Evolutionary conservation across 2,888 invertebrate genomes (phyloP).

Genomic region (Galeopsomyia nigrocyanea): DNA sequence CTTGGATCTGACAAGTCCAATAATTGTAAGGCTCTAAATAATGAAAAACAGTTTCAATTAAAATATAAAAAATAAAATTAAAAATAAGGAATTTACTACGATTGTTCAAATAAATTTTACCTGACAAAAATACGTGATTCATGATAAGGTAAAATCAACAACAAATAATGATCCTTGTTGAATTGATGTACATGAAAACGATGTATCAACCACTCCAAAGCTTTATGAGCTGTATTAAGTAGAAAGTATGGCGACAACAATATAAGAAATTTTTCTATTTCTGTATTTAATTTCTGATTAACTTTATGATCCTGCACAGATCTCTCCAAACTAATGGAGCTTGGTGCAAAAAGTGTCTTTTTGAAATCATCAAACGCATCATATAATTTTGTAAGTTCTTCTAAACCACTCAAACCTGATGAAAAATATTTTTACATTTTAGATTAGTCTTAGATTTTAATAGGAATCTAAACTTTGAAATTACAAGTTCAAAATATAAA

Average conservation of each 20-base stretch:
- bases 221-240: constrained; percentile 87
- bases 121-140: constrained; percentile 90
- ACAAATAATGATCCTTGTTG: constrained; percentile 85
- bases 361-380: constrained; percentile 81
- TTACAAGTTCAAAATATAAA: constrained; percentile 10
- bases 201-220: constrained; percentile 95
- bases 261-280: constrained; percentile 84
- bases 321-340: constrained; percentile 85
- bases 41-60: constrained; percentile 13
- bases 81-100: constrained; percentile 11
- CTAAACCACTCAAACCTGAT: constrained; percentile 82
- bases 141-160: constrained; percentile 91
- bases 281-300: constrained; percentile 82
- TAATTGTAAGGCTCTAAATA: constrained; percentile 78
- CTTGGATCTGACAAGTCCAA: constrained; percentile 74
- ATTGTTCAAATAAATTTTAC: constrained; percentile 53
- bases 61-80: constrained; percentile 4
- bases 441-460: not conserved
- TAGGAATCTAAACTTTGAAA: not conserved
- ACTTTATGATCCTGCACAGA: constrained; percentile 80
- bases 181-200: constrained; percentile 91
- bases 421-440: constrained; percentile 22
- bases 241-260: constrained; percentile 91
- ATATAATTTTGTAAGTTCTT: constrained; percentile 84
- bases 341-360: constrained; percentile 81